Evolutionary conservation across 2,888 invertebrate species (phyloP).

Genomic region (Chloromyia formosa): DNA sequence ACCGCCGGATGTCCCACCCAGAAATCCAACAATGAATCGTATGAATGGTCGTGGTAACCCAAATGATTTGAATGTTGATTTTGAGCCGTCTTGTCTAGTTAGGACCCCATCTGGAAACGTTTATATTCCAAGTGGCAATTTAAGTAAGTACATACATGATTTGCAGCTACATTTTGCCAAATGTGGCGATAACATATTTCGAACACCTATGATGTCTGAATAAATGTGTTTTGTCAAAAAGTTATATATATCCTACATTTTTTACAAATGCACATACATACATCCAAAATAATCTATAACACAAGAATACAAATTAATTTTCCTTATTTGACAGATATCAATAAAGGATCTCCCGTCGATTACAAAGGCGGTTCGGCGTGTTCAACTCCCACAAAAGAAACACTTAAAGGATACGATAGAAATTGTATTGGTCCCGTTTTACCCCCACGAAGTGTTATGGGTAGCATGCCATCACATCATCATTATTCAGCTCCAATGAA

Average conservation of each 20-base stretch:
- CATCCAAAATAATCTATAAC: no score
- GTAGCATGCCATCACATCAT: constrained; percentile 71
- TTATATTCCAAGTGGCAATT: constrained; percentile 86
- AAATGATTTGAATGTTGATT: constrained; percentile 77
- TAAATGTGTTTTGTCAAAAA: no score
- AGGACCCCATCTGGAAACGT: constrained; percentile 92
- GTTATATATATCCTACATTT: no score
- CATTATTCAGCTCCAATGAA: constrained; percentile 85
- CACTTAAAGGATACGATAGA: constrained; percentile 69
- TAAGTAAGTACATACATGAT: constrained; percentile 66
- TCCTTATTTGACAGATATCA: constrained; percentile 75
- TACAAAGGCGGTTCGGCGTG: constrained; percentile 86
- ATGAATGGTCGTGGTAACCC: constrained; percentile 88
- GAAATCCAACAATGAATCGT: constrained; percentile 91
- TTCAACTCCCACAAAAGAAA: constrained; percentile 85
- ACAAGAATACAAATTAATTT: no score
- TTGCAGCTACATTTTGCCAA: no score
- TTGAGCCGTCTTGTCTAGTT: constrained; percentile 90
- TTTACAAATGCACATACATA: no score
- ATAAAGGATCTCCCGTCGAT: constrained; percentile 88
- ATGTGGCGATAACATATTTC: no score
- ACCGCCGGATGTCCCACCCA: constrained; percentile 88
- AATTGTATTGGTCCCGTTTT: constrained; percentile 77
- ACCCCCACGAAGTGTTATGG: constrained; percentile 71
- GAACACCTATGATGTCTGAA: no score